Conservation (phyloP, 2,797 vertebrate species). For the Iguana delicatissima region DNA sequence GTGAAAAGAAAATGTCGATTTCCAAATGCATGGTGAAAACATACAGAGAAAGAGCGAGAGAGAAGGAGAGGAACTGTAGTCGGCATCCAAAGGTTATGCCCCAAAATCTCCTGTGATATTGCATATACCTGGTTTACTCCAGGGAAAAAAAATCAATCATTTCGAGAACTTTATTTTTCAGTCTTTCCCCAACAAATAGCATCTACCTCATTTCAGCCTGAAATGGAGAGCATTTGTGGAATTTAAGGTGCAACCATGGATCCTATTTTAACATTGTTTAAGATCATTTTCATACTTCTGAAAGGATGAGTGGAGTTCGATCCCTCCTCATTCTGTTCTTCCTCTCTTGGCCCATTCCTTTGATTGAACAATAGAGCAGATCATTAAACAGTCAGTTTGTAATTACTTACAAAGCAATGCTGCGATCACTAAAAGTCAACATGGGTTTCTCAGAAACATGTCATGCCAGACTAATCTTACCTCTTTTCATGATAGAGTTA, state of each 20-base stretch:
- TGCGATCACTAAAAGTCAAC: too few species aligned
- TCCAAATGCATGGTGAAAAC: background rate
- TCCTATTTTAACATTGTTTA: background rate
- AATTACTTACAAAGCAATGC: too few species aligned
- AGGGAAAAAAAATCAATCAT: background rate
- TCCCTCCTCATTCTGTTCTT: background rate
- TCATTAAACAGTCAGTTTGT: too few species aligned
- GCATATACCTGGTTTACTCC: background rate
- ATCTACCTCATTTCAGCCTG: background rate
- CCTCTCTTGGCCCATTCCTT: background rate
- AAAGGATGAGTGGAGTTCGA: background rate
- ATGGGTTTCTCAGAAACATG: too few species aligned
- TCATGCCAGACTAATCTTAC: too few species aligned
- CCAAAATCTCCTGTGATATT: background rate
- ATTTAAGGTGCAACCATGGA: background rate
- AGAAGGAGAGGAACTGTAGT: background rate
- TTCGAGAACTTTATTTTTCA: background rate
- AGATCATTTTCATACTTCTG: background rate
- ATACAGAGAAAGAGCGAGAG: too few species aligned
- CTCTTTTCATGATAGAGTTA: too few species aligned
- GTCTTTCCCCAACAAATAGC: background rate
- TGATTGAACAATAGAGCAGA: background rate
- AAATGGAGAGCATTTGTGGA: background rate
- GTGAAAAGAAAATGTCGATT: background rate
- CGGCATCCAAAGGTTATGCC: background rate